Base-by-base conservation (phyloP, 2,797 vertebrate genomes). In the Ataeniobius toweri region DNA sequence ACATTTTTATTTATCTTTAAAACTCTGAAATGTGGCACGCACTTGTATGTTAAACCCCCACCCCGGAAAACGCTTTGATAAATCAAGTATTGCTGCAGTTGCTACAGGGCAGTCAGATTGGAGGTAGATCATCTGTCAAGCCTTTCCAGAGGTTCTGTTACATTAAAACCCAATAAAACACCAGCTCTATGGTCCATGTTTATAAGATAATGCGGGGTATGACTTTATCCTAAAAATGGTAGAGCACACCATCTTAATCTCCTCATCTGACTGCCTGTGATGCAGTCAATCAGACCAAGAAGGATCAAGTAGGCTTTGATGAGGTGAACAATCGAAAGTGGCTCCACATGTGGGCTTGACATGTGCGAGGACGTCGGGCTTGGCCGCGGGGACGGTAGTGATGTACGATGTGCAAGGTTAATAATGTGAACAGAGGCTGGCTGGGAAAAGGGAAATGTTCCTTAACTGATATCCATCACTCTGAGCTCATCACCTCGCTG, bases 381-480 rank as follows among this genome's bases (percentile, higher is more conserved):
- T 9, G 82, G 84, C 89, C 81, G 58, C 81, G 75, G 86, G 78
- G 86, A 88, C 86, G 75, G 85, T 70, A 65, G 83, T 94, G 95
- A 95, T 95, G 73, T 93, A 95, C 89, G 91, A 95, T 80, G 92
- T 94, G 93, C 77, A 81, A 91, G 92, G 89, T 89, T 91, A 93
- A 92, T 94, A 93, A 92, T 91, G 89, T 93, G 93, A 94, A 90
- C 93, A 89, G 86, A 91, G 94, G 93, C 92, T 92, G 92, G 91
- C 80, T 89, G 87, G 89, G 83, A 85, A 90, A 69, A 86, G 93
- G 93, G 93, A 95, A 95, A 94, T 93, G 93, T 94, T 95, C 90
- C 92, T 94, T 89, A 91, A 93, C 94, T 94, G 94, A 95, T 94
- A 95, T 95, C 94, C 91, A 94, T 95, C 94, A 94, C 93, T 92